Percentiles rank a stretch among this genome's conserved stretches.
phyloP scores from a whole-genome alignment of 2,797 vertebrate genomes.

The Bradypus variegatus region DNA sequence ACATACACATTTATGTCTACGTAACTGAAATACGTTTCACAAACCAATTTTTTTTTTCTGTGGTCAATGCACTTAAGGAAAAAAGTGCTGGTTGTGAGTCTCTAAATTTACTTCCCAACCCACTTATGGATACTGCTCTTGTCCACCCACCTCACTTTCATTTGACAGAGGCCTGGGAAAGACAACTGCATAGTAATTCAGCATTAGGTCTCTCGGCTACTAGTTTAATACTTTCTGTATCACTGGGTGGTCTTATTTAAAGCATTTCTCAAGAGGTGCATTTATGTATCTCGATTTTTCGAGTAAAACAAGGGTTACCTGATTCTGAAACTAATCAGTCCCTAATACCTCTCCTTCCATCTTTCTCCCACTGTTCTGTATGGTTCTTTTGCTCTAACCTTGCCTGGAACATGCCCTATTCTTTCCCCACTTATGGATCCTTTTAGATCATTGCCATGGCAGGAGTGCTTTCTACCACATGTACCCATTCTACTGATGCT shows the following conservation, averaged over 20 bases:
- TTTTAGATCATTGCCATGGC: rapidly evolving
- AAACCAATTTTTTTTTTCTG: neutral
- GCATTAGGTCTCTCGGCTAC: neutral
- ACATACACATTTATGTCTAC: neutral
- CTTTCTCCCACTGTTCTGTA: neutral
- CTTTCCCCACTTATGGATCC: neutral
- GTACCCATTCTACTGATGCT: neutral
- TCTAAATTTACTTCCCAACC: neutral
- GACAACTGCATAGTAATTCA: rapidly evolving
- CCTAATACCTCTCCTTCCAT: neutral
- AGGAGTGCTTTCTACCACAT: too few species aligned
- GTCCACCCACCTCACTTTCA: neutral
- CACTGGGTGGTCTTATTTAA: rapidly evolving
- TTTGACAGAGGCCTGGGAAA: neutral
- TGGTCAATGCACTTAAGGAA: neutral
- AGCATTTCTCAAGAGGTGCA: neutral
- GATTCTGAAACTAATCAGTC: neutral
- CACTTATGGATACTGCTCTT: neutral
- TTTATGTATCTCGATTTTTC: neutral
- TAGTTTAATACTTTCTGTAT: neutral
- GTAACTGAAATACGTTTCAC: neutral
- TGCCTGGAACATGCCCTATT: neutral
- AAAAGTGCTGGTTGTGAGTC: neutral
- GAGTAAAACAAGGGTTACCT: neutral
- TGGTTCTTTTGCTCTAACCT: neutral